These are phyloP conservation scores for Procambarus virginalis DNA, from an alignment of 1,140 invertebrate genomes.

Conservation along the genomic window DNA sequence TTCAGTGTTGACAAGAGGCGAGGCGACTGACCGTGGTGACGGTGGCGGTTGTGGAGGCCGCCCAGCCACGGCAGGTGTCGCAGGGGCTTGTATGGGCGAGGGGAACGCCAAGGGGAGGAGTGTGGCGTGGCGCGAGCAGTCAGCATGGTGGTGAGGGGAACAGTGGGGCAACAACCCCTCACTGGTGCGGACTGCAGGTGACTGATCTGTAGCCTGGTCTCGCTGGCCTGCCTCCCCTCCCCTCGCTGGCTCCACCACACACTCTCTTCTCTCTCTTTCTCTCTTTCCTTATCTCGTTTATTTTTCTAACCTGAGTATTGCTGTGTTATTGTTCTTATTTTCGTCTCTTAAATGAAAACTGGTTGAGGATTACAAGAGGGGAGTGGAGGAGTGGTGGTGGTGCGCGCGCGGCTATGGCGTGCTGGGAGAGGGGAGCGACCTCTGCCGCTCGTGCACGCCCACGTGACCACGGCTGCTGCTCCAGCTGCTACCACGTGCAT, in stretches of 20 bases:
- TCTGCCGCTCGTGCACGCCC: not conserved
- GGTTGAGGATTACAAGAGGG: not conserved
- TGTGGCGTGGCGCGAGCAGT: not conserved
- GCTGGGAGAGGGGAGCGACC: constrained; percentile 2
- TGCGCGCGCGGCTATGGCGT: not conserved
- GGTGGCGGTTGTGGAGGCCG: not conserved
- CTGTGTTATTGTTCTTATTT: not conserved
- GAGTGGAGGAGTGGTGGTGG: not conserved
- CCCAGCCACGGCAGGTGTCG: not conserved
- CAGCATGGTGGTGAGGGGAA: not conserved
- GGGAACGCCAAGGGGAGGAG: not conserved
- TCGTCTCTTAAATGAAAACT: not conserved
- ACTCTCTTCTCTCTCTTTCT: not conserved
- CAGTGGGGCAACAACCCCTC: constrained; percentile 28
- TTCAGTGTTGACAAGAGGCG: not conserved
- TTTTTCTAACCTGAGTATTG: not conserved
- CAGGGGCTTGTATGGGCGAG: not conserved
- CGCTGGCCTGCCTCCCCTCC: not conserved
- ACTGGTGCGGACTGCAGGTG: constrained; percentile 11
- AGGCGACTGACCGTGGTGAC: constrained; percentile 4
- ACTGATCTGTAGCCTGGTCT: constrained; percentile 13
- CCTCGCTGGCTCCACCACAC: not conserved
- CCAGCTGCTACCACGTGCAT: not conserved
- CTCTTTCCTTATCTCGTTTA: constrained; percentile 8
- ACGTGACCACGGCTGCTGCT: not conserved